Evolutionary conservation across 2,797 vertebrate species (phyloP), one percentile per base, ranked within the genome.

Genomic region (Capromys pilorides): DNA sequence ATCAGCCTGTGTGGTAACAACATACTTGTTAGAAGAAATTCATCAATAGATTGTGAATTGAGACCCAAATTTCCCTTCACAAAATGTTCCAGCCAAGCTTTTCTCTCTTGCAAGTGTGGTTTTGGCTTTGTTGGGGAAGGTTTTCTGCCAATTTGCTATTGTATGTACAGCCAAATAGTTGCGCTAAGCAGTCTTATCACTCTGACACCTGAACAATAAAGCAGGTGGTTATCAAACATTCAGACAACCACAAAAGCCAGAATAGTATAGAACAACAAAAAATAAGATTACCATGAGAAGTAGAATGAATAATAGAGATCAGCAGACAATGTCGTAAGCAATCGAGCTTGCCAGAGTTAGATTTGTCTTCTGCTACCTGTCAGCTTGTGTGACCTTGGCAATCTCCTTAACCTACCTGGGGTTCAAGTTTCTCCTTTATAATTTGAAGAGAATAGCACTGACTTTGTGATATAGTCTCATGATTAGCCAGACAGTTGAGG

Each of bases 171-270:
- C 26, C 61, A 82, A 82, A 28, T 61, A 77, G 45, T 66, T 82
- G 21, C 33, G 18, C 41, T 85, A n/a, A 10, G 1, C 28, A 73
- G 12, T 71, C 39, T 12, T 36, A 28, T 69, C 88, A 87, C 57
- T 78, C 18, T 90, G 82, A 61, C n/a, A n/a, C 80, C 18, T 84
- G 73, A 96, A 91, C 64, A 94, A 84, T n/a, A 87, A 61, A 26
- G 31, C 39, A 92, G 49, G 24, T 94, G 12, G 7, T 83, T 41
- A 73, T 49, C 8, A 54, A 57, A 18, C 77, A 86, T 51, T 67
- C 31, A 67, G 31, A 33, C 41, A 94, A 73, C 18, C 41, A 81
- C 59, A 77, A 66, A 71, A 88, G 28, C 36, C 19, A 80, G 62
- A 62, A 91, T 86, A 51, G n/a, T 57, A 24, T 45, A 80, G 49